These are phyloP conservation scores for Colius striatus DNA, from an alignment of 2,113 vertebrate species.

Conservation along the genomic window DNA sequence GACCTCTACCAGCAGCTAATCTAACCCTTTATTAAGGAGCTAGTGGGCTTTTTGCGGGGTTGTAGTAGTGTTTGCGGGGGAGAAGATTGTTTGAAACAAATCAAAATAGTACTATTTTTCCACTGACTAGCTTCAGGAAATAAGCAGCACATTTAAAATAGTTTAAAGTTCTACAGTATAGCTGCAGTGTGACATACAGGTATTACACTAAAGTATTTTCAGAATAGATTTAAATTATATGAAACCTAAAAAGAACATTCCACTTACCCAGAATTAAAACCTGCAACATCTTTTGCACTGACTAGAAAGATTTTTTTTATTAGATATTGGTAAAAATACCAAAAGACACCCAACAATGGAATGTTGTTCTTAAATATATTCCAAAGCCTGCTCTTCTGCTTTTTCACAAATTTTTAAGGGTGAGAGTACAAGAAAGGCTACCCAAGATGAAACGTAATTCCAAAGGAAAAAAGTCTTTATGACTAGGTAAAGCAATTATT, in stretches of 20 bases:
- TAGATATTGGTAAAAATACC: not conserved
- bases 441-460: not conserved
- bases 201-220: not conserved
- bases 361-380: not conserved
- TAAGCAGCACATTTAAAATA: not conserved
- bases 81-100: not conserved
- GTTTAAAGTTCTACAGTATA: not conserved
- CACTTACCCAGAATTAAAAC: not conserved
- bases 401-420: not conserved
- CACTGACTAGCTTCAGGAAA: not conserved
- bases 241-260: not conserved
- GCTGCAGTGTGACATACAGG: not conserved
- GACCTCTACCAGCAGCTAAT: not conserved
- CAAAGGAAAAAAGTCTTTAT: not conserved
- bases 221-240: not conserved
- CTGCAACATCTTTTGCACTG: not conserved
- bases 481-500: not conserved
- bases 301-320: not conserved
- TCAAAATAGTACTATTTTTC: not conserved
- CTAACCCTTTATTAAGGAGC: not conserved
- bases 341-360: not conserved
- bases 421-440: not conserved
- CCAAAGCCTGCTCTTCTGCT: not conserved
- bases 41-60: fast-evolving
- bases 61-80: not conserved